Base-by-base conservation (phyloP, 2,113 vertebrate genomes). In the Coptodon rendalli region DNA sequence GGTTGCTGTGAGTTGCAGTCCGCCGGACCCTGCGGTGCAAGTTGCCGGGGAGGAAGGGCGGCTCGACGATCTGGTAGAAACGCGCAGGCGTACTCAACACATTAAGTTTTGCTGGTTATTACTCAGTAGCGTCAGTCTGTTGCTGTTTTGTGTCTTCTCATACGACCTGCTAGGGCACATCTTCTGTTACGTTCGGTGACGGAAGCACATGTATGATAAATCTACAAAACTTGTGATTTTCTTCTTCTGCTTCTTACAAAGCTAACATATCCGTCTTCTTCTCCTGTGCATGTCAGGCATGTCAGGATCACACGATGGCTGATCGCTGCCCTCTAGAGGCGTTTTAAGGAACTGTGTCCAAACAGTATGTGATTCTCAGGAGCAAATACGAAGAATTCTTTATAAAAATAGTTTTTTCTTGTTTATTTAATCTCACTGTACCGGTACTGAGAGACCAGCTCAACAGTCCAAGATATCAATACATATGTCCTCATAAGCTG, bases 41-140 rank as follows among this genome's bases (percentile, higher is more conserved):
- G 87, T 76, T 89, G 91, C 86, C 88, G 86, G 84, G 80, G 93
- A 93, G 83, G 93, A 94, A 95, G 92, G 93, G 92, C 92, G 92
- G 93, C 89, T 95, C 80, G 91, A 88, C 90, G 38, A 22, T 16
- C 10, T 13, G 34, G 3, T 3, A 5, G 1, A 9, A 87, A 29
- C 93, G 93, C 94, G 95, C 95, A 95, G 27, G 93, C 93, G 95
- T 45, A 29, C 36, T 61, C 3, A 6, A 6, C 3, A 76, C 38
- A 17, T 8, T 1, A 4, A 48, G 27, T 36, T 73, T 19, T 17
- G 1, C 4, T 14, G 10, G 36, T 61, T 79, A 14, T 57, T 4
- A 29, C 29, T 43, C 24, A 5, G n/a, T 3, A 2, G 6, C 6
- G 4, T 19, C 24, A 11, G 2, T 54, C 6, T 27, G 1, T 61